Conservation (phyloP, 2,888 invertebrate species). For the Sceliomorpha sp. region DNA sequence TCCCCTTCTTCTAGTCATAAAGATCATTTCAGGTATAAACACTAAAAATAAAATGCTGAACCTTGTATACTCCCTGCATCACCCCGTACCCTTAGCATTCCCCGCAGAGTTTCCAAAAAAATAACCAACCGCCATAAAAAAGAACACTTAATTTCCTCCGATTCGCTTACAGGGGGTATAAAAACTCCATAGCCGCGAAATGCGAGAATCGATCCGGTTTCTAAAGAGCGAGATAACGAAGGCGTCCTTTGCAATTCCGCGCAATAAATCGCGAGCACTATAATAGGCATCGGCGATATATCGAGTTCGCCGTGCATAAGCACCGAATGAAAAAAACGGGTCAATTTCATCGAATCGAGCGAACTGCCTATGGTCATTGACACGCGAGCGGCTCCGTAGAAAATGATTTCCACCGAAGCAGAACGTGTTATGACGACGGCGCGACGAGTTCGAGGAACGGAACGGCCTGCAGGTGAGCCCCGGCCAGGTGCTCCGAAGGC, state of each 20-base stretch:
- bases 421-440: constrained; percentile 61
- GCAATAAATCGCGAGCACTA: constrained; percentile 36
- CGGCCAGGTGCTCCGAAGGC: constrained; percentile 50
- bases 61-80: no score
- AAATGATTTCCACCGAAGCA: constrained; percentile 64
- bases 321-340: constrained; percentile 39
- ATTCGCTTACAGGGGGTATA: not conserved
- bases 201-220: not conserved
- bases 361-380: constrained; percentile 53
- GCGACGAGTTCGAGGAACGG: constrained; percentile 57
- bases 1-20: no score
- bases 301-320: constrained; percentile 32
- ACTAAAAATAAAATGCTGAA: no score
- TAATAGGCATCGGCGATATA: constrained; percentile 35
- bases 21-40: no score
- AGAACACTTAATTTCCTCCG: no score
- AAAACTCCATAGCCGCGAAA: not conserved
- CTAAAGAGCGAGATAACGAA: constrained; percentile 10
- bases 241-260: constrained; percentile 19
- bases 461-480: constrained; percentile 54
- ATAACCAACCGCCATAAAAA: no score
- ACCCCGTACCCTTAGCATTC: no score
- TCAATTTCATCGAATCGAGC: constrained; percentile 48
- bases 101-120: no score
- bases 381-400: constrained; percentile 54